phyloP scores from a whole-genome alignment of 2,113 vertebrate genomes.

The Callorhinus ursinus region DNA sequence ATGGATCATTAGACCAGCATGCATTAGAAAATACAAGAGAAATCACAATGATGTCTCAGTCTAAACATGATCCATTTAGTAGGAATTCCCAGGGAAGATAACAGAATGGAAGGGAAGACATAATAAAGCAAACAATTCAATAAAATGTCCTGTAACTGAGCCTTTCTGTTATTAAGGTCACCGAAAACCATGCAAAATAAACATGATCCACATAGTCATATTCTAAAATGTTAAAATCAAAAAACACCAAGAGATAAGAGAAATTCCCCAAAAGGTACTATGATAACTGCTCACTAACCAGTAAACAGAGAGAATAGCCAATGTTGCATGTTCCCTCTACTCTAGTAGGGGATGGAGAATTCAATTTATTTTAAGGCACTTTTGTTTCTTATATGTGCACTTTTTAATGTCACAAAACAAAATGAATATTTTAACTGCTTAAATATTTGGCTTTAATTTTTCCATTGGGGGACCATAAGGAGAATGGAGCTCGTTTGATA shows the following conservation, averaged over 20 bases:
- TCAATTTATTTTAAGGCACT: not conserved
- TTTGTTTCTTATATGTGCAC: not conserved
- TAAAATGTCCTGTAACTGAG: not conserved
- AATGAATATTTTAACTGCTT: not conserved
- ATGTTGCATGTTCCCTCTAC: not conserved
- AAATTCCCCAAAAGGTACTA: not conserved
- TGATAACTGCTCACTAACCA: not conserved
- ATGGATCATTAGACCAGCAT: not conserved
- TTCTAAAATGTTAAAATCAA: not conserved
- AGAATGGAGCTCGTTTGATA: not conserved
- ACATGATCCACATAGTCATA: not conserved
- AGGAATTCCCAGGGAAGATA: not conserved
- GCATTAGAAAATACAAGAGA: not conserved
- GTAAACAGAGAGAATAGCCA: not conserved
- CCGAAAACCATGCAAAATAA: not conserved
- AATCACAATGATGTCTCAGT: not conserved
- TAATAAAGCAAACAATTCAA: not conserved
- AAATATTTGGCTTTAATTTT: conserved; percentile 34
- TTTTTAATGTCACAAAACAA: conserved; percentile 5
- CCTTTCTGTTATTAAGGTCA: not conserved
- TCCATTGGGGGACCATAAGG: not conserved
- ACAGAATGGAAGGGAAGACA: not conserved
- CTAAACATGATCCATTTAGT: not conserved
- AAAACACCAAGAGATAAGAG: not conserved
- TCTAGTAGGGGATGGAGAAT: not conserved